Conservation (phyloP, 2,113 vertebrate species). For the Chlamydotis undulata region DNA sequence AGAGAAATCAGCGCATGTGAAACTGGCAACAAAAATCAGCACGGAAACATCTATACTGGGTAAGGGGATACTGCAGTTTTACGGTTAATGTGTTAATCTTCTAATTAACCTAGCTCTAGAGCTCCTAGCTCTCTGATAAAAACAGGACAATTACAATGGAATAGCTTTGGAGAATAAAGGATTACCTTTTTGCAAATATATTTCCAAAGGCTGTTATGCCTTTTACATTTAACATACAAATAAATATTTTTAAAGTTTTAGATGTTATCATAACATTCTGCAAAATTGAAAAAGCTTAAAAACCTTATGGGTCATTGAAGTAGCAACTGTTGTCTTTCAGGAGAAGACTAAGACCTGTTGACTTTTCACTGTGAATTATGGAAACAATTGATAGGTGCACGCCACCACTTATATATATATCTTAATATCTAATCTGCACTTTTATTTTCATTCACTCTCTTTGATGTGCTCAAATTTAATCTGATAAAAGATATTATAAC, state of each 20-base stretch:
- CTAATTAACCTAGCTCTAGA: neutral
- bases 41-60: fast-evolving
- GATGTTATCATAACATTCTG: neutral
- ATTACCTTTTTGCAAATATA: neutral
- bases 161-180: neutral
- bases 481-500: neutral
- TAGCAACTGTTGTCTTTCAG: neutral
- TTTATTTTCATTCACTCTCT: neutral
- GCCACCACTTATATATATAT: neutral
- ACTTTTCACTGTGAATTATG: neutral
- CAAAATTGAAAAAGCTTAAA: neutral
- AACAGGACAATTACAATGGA: neutral
- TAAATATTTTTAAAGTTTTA: neutral
- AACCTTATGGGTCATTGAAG: neutral
- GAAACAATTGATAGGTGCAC: neutral
- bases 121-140: neutral
- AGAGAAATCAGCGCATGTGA: neutral
- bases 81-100: neutral
- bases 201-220: neutral
- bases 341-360: neutral
- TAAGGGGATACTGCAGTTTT: neutral
- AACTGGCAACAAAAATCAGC: neutral
- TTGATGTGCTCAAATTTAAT: neutral
- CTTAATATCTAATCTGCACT: neutral
- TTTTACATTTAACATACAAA: neutral